Percentiles rank a stretch among this genome's conserved stretches.
Evolutionary conservation across 1,140 invertebrate genomes (phyloP).

Genomic region (Ctenoplectra terminalis): DNA sequence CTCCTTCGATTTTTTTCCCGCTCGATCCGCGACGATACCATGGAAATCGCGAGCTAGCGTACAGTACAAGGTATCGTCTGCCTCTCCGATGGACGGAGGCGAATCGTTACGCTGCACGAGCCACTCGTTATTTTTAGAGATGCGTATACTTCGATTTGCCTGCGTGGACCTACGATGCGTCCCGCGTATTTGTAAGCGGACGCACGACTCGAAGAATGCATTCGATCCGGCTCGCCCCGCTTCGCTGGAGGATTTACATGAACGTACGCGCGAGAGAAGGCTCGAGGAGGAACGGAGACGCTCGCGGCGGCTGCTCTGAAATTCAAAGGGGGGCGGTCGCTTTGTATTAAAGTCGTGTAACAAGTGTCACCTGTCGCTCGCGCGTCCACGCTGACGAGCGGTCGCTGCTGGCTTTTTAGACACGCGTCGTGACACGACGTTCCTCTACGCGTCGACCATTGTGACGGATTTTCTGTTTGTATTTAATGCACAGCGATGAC

Average conservation of each 20-base stretch:
- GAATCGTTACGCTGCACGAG: constrained; percentile 58
- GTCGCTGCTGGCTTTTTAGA: constrained; percentile 28
- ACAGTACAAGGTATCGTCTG: constrained; percentile 54
- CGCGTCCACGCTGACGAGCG: constrained; percentile 11
- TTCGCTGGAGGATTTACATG: constrained; percentile 34
- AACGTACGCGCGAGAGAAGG: neutral
- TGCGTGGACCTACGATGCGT: no score
- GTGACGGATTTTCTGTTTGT: no score
- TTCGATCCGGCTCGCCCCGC: neutral
- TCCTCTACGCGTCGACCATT: neutral
- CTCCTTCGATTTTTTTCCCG: constrained; percentile 48
- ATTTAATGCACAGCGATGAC: no score
- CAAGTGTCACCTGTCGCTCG: constrained; percentile 34
- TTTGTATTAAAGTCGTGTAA: constrained; percentile 51
- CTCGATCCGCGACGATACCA: constrained; percentile 62
- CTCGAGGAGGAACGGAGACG: neutral
- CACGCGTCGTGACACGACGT: constrained; percentile 9
- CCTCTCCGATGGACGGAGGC: constrained; percentile 43
- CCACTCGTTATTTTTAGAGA: constrained; percentile 45
- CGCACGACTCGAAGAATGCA: constrained; percentile 2
- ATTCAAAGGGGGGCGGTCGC: constrained; percentile 36
- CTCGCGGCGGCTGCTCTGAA: constrained; percentile 34
- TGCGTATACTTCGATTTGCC: neutral
- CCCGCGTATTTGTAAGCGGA: constrained; percentile 17
- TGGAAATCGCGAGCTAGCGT: constrained; percentile 67